Evolutionary conservation across 2,113 vertebrate genomes (phyloP).

Genomic region (Cinclus cinclus): DNA sequence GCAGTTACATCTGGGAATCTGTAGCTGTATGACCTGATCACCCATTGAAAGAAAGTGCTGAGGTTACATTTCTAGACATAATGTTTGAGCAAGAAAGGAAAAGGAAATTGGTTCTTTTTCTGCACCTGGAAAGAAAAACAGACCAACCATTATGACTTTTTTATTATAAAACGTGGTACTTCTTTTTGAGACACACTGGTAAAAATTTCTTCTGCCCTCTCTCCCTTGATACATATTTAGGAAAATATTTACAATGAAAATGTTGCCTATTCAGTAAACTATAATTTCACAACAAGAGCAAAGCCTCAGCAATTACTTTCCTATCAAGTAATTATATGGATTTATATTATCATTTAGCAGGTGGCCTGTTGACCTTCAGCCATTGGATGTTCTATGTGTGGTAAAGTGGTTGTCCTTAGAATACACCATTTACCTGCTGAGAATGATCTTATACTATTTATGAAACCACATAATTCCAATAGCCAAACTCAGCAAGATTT

Average conservation of each 20-base stretch:
- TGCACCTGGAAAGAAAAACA: neutral
- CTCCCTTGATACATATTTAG: neutral
- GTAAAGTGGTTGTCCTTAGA: constrained; percentile 58
- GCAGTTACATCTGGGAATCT: neutral
- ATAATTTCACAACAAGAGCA: constrained; percentile 33
- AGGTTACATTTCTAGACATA: neutral
- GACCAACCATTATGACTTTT: neutral
- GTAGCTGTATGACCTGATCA: neutral
- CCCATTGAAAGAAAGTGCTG: neutral
- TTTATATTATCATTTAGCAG: constrained; percentile 25
- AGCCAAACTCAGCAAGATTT: constrained; percentile 80
- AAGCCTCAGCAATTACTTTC: constrained; percentile 15
- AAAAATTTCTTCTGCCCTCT: neutral
- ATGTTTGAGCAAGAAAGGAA: neutral
- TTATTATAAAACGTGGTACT: neutral
- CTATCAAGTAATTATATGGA: constrained; percentile 4
- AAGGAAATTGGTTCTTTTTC: neutral
- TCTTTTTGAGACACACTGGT: neutral
- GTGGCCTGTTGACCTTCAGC: constrained; percentile 46
- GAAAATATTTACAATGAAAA: constrained; percentile 32
- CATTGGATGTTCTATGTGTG: neutral
- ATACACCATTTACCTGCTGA: constrained; percentile 68
- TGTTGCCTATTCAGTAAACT: constrained; percentile 4
- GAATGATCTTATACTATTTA: constrained; percentile 73
- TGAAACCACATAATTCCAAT: constrained; percentile 74